Percentiles rank a stretch among this genome's conserved stretches.
Conservation (phyloP, 2,113 vertebrate genomes). For the Macrotus californicus region DNA sequence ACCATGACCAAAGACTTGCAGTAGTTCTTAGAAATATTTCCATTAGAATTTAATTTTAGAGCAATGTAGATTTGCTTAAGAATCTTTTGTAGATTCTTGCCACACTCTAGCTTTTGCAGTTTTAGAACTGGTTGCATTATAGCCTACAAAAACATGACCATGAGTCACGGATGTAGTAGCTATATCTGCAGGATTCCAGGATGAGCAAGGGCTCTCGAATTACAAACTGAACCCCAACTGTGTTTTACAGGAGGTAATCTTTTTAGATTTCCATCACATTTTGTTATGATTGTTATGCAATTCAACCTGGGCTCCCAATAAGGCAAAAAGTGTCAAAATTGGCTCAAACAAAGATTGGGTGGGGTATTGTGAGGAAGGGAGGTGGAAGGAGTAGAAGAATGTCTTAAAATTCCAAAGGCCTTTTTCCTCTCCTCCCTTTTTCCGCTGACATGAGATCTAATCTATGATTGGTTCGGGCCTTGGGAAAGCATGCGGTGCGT, state of each 20-base stretch:
- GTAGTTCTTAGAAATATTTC: not conserved
- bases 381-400: not conserved
- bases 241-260: not conserved
- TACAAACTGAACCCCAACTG: not conserved
- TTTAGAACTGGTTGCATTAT: not conserved
- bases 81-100: not conserved
- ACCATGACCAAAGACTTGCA: not conserved
- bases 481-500: not conserved
- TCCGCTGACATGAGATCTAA: not conserved
- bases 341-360: not conserved
- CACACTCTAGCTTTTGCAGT: not conserved
- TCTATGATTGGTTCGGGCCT: not conserved
- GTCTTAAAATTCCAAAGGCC: not conserved
- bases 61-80: not conserved
- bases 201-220: not conserved
- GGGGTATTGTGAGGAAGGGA: not conserved
- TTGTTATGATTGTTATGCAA: not conserved
- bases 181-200: not conserved
- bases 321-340: not conserved
- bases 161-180: not conserved
- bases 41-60: conserved; percentile 32
- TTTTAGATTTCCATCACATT: not conserved
- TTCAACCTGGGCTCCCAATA: not conserved
- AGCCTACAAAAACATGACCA: not conserved
- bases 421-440: not conserved